phyloP scores from a whole-genome alignment of 2,888 invertebrate genomes.

The Anthophora plumipes region DNA sequence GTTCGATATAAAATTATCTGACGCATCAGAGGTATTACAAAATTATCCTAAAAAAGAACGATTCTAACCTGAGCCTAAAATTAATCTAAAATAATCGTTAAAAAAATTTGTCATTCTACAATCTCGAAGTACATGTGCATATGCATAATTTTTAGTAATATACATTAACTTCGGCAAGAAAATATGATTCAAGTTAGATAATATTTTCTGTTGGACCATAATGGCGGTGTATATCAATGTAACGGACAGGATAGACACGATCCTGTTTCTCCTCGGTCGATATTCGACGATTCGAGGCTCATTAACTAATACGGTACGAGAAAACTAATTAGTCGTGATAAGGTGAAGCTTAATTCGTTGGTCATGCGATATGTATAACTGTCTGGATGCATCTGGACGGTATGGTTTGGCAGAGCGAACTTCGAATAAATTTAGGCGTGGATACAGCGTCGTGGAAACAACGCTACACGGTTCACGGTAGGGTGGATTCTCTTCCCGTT shows the following conservation, averaged over 20 bases:
- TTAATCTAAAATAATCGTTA: too few relatives aligned
- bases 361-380: conserved; percentile 9
- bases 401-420: not conserved
- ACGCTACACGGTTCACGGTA: conserved; percentile 20
- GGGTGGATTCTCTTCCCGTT: conserved; percentile 72
- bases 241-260: not conserved
- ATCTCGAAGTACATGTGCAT: too few relatives aligned
- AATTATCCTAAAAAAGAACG: too few relatives aligned
- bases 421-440: conserved; percentile 49
- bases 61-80: too few relatives aligned
- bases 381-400: not conserved
- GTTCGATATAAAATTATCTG: too few relatives aligned
- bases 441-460: conserved; percentile 23
- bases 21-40: too few relatives aligned
- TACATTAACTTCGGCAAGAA: too few relatives aligned
- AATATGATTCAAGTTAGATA: too few relatives aligned
- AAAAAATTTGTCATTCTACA: too few relatives aligned
- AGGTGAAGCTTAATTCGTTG: conserved; percentile 10
- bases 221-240: not conserved
- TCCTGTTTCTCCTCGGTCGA: not conserved
- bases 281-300: conserved; percentile 4
- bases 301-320: conserved; percentile 23
- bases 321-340: conserved; percentile 48
- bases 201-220: too few relatives aligned
- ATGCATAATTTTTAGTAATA: too few relatives aligned